Conservation (phyloP, 2,797 vertebrate genomes). For the Paratrypauchen microcephalus region DNA sequence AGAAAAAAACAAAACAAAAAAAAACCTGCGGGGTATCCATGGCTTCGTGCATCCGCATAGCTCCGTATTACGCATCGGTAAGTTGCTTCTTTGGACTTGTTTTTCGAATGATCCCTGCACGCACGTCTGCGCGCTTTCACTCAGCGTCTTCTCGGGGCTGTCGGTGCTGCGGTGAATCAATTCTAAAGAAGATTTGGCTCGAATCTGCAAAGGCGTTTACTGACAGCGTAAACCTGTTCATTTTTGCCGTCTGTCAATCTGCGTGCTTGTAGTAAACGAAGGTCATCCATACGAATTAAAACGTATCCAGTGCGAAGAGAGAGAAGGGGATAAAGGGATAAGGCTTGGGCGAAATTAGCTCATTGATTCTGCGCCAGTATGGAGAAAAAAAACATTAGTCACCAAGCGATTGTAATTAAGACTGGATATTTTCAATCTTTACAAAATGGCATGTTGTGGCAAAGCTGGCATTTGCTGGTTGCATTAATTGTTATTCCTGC, state of each 20-base stretch:
- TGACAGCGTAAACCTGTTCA: neutral
- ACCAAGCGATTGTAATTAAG: slow-evolving; percentile 24
- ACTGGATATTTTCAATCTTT: neutral
- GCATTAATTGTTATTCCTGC: slow-evolving; percentile 6
- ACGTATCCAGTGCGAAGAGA: slow-evolving; percentile 13
- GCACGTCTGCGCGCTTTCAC: slow-evolving; percentile 31
- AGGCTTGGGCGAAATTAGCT: neutral
- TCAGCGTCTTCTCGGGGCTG: slow-evolving; percentile 8
- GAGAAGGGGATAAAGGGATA: neutral
- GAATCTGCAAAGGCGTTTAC: neutral
- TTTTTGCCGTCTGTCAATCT: slow-evolving; percentile 6
- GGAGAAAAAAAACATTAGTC: slow-evolving; percentile 4
- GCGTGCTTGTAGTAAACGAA: slow-evolving; percentile 51
- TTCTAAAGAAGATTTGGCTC: accelerated
- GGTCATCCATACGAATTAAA: slow-evolving; percentile 57
- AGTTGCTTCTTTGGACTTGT: slow-evolving; percentile 59
- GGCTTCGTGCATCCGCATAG: slow-evolving; percentile 47
- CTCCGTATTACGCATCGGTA: slow-evolving; percentile 59
- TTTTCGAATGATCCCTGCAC: slow-evolving; percentile 9
- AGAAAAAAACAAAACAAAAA: neutral
- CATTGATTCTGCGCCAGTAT: slow-evolving; percentile 25
- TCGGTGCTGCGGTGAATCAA: slow-evolving; percentile 25
- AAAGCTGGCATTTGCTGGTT: neutral
- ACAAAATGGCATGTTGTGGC: slow-evolving; percentile 17
- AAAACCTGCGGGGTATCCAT: slow-evolving; percentile 1